Base-by-base conservation (phyloP, 2,888 invertebrate species). In the Eueremaeus valkanovi region DNA sequence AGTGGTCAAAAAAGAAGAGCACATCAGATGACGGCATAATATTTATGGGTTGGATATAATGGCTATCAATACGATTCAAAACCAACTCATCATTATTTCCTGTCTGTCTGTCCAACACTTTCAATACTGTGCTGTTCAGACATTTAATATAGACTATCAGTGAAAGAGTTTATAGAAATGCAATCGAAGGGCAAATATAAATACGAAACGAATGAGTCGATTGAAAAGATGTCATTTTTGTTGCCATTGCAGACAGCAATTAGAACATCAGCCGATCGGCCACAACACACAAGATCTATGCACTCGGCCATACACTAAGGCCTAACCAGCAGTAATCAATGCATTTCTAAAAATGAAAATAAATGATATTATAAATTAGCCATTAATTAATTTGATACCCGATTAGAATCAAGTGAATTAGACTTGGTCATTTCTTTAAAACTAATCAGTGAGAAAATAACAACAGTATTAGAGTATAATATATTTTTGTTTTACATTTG, bases 41-140 rank as follows among this genome's bases (percentile, higher is more conserved):
- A 61, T 61, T 61, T 61, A 61, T 61, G 61, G 61, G 18, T 33
- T 33, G 61, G 33, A 61, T 61, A 61, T 61, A 61, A 16, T 3
- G 18, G n/a, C 61, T n/a, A 61, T 31, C 16, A 24, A 16, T 61
- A 31, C 31, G 18, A 61, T 33, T 61, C 61, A 61, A 27, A 58
- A 61, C 16, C 24, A 61, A 31, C 61, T 61, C 61, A 55, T 55
- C 55, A 55, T 55, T 33, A 61, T 61, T 61, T 61, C 61, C 61
- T 24, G 61, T 61, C 61, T 24, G 61, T 61, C 61, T 61, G 61
- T 31, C 61, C 61, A 61, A 61, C n/a, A 61, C 61, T 61, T 33
- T 61, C 31, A 61, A n/a, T 61, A 18, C 61, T 31, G 8, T 61
- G 16, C 8, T 61, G n/a, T n/a, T n/a, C n/a, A n/a, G n/a, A 31